These are phyloP conservation scores for Gracilinanus agilis DNA, from an alignment of 2,113 vertebrate genomes.

Conservation along the genomic window DNA sequence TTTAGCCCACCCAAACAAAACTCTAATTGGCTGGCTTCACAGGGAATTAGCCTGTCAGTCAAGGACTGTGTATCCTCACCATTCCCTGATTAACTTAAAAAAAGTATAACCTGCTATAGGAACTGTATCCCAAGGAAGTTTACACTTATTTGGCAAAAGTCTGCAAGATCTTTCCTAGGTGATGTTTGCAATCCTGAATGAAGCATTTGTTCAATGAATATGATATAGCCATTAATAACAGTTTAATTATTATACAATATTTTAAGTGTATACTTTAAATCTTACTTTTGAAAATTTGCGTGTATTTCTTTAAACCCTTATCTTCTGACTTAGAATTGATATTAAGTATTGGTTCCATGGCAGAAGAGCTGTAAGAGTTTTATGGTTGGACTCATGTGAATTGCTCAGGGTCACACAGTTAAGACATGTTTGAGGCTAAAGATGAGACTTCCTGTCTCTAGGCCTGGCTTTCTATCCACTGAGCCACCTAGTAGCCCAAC, in stretches of 20 bases:
- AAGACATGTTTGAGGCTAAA: too few relatives aligned
- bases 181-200: conserved; percentile 15
- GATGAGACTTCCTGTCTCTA: too few relatives aligned
- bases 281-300: conserved; percentile 29
- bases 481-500: too few relatives aligned
- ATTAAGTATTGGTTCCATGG: too few relatives aligned
- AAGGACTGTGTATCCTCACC: background rate
- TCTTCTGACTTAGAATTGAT: too few relatives aligned
- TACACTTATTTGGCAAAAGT: conserved; percentile 32
- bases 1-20: conserved; percentile 24
- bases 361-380: too few relatives aligned
- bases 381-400: too few relatives aligned
- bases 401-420: too few relatives aligned
- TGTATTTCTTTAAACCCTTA: background rate
- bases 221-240: conserved; percentile 17
- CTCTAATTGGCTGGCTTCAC: conserved; percentile 62
- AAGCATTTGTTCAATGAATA: conserved; percentile 2
- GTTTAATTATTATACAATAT: background rate
- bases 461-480: too few relatives aligned
- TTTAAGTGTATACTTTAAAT: conserved; percentile 48
- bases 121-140: conserved; percentile 49
- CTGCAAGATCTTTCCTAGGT: conserved; percentile 10
- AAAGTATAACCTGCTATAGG: background rate
- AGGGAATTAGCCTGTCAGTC: conserved; percentile 59
- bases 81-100: conserved; percentile 60